Evolutionary conservation across 2,113 vertebrate genomes (phyloP).

Genomic region (Otis tarda): DNA sequence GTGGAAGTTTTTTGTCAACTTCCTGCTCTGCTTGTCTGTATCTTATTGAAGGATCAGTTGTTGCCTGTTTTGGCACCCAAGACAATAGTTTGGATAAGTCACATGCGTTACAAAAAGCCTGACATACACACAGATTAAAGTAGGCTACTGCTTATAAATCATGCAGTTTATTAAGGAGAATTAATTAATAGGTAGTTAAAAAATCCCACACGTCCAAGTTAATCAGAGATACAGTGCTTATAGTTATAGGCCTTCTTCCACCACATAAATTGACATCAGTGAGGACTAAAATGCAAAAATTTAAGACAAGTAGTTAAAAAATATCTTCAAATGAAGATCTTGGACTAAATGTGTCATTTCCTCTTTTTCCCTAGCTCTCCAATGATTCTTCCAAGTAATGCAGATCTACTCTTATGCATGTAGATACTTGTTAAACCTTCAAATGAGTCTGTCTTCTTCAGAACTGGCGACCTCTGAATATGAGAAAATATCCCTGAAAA

Average conservation of each 20-base stretch:
- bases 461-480: slow-evolving; percentile 64
- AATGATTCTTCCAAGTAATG: slow-evolving; percentile 46
- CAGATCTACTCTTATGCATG: slow-evolving; percentile 57
- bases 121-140: not conserved
- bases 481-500: slow-evolving; percentile 80
- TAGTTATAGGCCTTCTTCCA: not conserved
- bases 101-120: not conserved
- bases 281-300: slow-evolving; percentile 1
- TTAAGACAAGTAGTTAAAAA: not conserved
- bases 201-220: not conserved
- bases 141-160: slow-evolving; percentile 35
- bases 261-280: not conserved
- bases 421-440: slow-evolving; percentile 75
- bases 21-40: not conserved
- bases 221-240: not conserved
- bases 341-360: slow-evolving; percentile 24
- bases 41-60: not conserved
- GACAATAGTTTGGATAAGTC: not conserved
- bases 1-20: not conserved
- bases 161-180: slow-evolving; percentile 43
- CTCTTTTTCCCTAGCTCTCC: slow-evolving; percentile 50
- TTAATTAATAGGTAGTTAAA: not conserved
- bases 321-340: not conserved
- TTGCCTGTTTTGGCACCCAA: not conserved
- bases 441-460: slow-evolving; percentile 71